Evolutionary conservation across 2,888 invertebrate genomes (phyloP).

Genomic region (Sphaerophoria rueppellii): DNA sequence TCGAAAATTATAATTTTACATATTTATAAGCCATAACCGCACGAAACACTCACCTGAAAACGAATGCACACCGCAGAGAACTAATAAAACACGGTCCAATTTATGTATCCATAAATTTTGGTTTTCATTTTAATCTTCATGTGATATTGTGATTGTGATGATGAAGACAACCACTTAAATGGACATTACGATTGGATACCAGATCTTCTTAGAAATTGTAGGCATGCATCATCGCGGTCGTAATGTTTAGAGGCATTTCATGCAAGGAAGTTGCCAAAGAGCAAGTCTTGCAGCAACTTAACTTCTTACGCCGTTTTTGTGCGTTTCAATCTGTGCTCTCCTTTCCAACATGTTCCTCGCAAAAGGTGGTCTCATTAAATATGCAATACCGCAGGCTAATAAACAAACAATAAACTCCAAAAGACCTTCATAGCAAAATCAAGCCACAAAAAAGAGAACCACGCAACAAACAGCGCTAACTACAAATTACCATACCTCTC

Average conservation of each 20-base stretch:
- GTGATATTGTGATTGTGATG: no score
- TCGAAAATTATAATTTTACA: slow-evolving; percentile 31
- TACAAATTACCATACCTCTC: slow-evolving; percentile 72
- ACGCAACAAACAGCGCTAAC: slow-evolving; percentile 65
- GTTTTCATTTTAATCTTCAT: slow-evolving; percentile 32
- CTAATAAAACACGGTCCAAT: slow-evolving; percentile 67
- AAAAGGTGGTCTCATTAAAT: slow-evolving; percentile 15
- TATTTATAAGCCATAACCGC: slow-evolving; percentile 41
- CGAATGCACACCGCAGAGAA: slow-evolving; percentile 55
- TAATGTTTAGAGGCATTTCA: no score
- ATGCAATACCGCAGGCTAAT: slow-evolving; percentile 28
- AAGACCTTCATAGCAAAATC: neutral
- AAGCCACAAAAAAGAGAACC: slow-evolving; percentile 16
- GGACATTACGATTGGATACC: no score
- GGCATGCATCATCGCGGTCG: no score
- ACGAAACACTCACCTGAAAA: slow-evolving; percentile 10
- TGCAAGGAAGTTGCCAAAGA: no score
- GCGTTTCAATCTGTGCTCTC: no score
- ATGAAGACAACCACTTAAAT: no score
- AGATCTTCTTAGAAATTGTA: no score
- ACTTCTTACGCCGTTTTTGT: no score
- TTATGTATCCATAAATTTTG: slow-evolving; percentile 66
- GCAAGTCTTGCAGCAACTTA: no score
- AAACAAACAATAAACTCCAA: slow-evolving; percentile 28
- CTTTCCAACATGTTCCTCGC: slow-evolving; percentile 26